Percentiles rank a stretch among this genome's conserved stretches.
These are phyloP conservation scores for Premnoplex brunnescens DNA, from an alignment of 2,797 vertebrate species.

Conservation along the genomic window DNA sequence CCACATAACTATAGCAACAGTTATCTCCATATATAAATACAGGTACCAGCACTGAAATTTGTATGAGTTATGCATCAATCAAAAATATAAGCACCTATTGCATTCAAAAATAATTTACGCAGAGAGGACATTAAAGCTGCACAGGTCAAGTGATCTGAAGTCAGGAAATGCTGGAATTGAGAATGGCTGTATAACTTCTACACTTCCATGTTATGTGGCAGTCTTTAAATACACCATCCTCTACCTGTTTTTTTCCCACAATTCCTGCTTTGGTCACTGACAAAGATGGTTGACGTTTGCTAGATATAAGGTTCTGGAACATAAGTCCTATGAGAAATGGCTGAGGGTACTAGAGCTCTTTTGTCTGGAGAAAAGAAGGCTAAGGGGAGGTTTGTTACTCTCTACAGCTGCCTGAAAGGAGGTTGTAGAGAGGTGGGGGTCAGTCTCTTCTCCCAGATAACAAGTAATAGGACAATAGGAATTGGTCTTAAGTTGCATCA, in stretches of 20 bases:
- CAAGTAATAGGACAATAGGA: neutral
- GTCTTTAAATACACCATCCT: neutral
- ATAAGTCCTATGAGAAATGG: neutral
- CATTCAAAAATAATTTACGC: neutral
- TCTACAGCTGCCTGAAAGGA: neutral
- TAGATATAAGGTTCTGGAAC: neutral
- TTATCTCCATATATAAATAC: slow-evolving; percentile 27
- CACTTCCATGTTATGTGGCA: neutral
- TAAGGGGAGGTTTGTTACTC: neutral
- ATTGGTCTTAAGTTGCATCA: neutral
- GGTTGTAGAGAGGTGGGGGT: neutral
- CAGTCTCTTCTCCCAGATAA: neutral
- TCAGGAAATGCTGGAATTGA: neutral
- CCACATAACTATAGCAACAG: slow-evolving; percentile 13
- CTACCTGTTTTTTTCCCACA: neutral
- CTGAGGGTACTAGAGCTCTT: neutral
- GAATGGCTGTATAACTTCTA: neutral
- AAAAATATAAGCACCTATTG: neutral
- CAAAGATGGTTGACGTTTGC: neutral
- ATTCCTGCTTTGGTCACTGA: neutral
- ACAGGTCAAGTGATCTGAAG: neutral
- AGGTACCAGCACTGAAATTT: neutral
- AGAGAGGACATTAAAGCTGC: neutral
- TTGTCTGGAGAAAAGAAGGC: neutral
- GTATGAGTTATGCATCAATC: neutral